Percentiles rank a stretch among this genome's conserved stretches.
Conservation (phyloP, 2,888 invertebrate genomes). For the Zelleria hepariella region DNA sequence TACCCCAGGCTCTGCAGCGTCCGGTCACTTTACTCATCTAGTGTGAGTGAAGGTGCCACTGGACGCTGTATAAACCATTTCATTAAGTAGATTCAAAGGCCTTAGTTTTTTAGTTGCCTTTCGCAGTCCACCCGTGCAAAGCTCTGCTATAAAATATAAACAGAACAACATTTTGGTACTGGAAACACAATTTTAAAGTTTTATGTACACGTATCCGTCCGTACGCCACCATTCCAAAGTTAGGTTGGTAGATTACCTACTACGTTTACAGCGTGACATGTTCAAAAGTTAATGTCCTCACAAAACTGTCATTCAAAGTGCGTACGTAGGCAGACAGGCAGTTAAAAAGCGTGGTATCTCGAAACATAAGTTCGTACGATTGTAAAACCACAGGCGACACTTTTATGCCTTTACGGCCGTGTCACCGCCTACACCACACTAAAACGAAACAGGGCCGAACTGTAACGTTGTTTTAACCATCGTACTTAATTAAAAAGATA, state of each 20-base stretch:
- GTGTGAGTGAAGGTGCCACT: no score
- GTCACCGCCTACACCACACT: neutral
- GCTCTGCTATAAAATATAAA: no score
- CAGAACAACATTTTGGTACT: no score
- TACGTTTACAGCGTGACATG: neutral
- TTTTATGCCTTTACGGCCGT: neutral
- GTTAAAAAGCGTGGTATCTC: neutral
- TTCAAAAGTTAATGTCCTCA: neutral
- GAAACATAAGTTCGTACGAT: neutral
- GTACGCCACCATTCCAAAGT: no score
- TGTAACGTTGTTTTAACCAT: neutral
- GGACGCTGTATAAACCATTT: no score
- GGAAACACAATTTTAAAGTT: no score
- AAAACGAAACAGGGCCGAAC: neutral
- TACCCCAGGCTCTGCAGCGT: no score
- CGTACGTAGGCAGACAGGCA: neutral
- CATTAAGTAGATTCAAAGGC: no score
- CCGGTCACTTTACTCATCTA: no score
- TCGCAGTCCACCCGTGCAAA: no score
- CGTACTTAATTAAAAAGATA: neutral
- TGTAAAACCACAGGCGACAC: neutral
- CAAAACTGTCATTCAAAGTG: neutral
- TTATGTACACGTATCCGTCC: no score
- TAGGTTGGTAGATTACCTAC: neutral
- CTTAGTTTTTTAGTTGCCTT: no score